Conservation (phyloP, 92 coral and sea anemone species). For the Zoanthus sociatus region DNA sequence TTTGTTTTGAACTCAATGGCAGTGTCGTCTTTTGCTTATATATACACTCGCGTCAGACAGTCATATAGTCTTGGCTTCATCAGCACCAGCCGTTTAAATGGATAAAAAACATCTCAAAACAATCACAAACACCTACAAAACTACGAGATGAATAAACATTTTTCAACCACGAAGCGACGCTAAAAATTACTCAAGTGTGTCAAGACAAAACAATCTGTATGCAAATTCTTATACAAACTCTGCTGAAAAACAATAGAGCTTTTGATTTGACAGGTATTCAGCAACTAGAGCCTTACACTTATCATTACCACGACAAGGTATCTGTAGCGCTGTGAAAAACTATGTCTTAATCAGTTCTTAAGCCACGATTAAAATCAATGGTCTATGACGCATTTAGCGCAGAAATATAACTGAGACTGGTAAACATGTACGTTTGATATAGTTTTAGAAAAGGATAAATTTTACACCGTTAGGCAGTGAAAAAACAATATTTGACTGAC, state of each 20-base stretch:
- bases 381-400: no score
- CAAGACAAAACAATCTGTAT: conserved; percentile 18
- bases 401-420: no score
- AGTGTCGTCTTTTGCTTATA: neutral
- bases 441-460: no score
- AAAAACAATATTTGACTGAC: no score
- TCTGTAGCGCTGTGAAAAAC: neutral
- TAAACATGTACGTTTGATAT: no score
- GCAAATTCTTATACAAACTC: conserved; percentile 10
- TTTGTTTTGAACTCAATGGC: neutral
- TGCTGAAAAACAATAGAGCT: neutral
- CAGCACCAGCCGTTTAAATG: neutral
- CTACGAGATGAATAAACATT: neutral
- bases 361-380: no score
- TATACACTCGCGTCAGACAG: neutral
- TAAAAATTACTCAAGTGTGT: conserved; percentile 11
- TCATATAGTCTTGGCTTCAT: neutral
- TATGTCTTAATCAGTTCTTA: neutral
- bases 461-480: no score
- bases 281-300: neutral
- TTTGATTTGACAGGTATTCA: conserved; percentile 14
- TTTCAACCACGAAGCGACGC: conserved; percentile 36
- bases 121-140: neutral
- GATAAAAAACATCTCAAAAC: neutral
- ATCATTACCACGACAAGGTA: neutral